phyloP scores from a whole-genome alignment of 2,888 invertebrate species.

The Imbricaverruca yamaguchii region DNA sequence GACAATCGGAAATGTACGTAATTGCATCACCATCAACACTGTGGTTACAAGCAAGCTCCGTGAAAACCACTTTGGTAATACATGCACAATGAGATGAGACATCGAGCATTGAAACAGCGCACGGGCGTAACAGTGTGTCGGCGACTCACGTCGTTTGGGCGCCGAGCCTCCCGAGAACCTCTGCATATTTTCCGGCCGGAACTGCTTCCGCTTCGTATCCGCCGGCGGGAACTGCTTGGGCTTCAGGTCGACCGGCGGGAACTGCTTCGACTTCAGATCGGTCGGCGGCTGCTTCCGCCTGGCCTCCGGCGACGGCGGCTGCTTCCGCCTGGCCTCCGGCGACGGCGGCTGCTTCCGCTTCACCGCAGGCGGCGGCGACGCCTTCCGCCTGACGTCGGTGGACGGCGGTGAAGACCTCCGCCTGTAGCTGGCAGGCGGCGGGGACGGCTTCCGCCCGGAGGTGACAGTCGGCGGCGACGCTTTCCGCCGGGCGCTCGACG shows the following conservation, averaged over 20 bases:
- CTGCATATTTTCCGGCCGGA: constrained; percentile 42
- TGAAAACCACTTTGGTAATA: no score
- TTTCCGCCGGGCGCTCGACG: background rate
- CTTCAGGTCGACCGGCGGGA: constrained; percentile 40
- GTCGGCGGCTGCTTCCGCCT: constrained; percentile 32
- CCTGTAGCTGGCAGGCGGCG: background rate
- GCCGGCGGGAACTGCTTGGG: constrained; percentile 40
- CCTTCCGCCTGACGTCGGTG: background rate
- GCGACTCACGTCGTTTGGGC: constrained; percentile 20
- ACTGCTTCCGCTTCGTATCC: constrained; percentile 42
- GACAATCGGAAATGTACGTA: no score
- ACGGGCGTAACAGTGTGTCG: background rate
- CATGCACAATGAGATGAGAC: background rate
- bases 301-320: background rate
- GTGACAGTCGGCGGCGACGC: background rate
- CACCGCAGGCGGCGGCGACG: background rate
- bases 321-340: background rate
- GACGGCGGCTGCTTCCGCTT: background rate
- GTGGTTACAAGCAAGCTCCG: no score
- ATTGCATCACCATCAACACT: no score
- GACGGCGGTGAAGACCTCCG: background rate
- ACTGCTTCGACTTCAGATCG: constrained; percentile 43
- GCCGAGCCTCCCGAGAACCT: constrained; percentile 35
- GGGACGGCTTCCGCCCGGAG: background rate
- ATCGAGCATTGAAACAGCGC: background rate